Evolutionary conservation across 2,113 vertebrate genomes (phyloP), one percentile per base, ranked within the genome.

Genomic region (Trogon surrucura): DNA sequence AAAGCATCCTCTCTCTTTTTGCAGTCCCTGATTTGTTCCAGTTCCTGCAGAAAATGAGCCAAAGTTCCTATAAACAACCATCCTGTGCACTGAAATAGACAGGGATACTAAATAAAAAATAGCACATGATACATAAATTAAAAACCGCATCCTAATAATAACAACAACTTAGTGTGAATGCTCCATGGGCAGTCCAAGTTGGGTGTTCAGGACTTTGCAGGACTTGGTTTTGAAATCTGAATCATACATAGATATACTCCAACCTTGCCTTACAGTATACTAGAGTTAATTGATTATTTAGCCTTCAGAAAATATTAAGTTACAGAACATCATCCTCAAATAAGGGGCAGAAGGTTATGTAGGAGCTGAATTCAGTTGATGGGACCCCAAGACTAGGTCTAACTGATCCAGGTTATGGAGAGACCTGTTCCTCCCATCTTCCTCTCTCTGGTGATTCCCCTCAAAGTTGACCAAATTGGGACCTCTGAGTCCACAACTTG

Each of bases 1-100:
- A 95, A 96, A 95, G 86, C 91, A 89, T 95, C 88, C 89, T 90
- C 85, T 92, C 67, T 86, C 69, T 96, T 96, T 89, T 80, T 94
- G 67, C 88, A 91, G 85, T 30, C 92, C 60, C 85, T 30, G 51
- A 80, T 85, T 93, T 88, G 90, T 90, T 97, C 82, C 78, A 88
- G 66, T 88, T 94, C 45, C 80, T 80, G 88, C 56, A 78, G 88
- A 94, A 91, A 97, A 93, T 80, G 75, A 94, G 85, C 66, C 87
- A 88, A 93, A 95, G 94, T 80, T 73, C 82, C 88, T 88, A 93
- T 82, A 82, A 97, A 91, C 66, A 95, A 62, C 44, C 29, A 70
- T 74, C 65, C 80, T 60, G 51, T 92, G 75, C 75, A 88, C 75
- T 19, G 8, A 94, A 94, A 96, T 88, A 93, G 84, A 85, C 18